phyloP scores from a whole-genome alignment of 37 sponge, comb jelly and placozoan genomes.

The Theonella swinhoei region DNA sequence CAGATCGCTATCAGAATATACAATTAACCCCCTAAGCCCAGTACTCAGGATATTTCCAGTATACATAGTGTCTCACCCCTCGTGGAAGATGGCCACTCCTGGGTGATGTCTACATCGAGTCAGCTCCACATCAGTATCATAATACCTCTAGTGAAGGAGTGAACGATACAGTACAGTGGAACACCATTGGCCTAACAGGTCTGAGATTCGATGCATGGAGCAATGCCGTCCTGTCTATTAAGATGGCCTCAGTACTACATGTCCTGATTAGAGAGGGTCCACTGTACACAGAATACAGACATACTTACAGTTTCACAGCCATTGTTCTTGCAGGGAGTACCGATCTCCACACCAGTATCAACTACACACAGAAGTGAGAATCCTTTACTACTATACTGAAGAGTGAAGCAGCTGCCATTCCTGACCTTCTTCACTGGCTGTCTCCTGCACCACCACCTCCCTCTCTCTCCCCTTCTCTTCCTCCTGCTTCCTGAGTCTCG shows the following conservation, averaged over 20 bases:
- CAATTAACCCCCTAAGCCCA: too few relatives aligned
- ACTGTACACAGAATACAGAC: too few relatives aligned
- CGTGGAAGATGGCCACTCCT: conserved; percentile 93
- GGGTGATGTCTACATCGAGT: conserved; percentile 81
- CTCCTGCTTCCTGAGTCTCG: conserved; percentile 12
- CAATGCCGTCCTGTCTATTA: too few relatives aligned
- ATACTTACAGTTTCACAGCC: conserved; percentile 48
- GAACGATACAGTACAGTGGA: neutral
- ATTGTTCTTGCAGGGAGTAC: conserved; percentile 66
- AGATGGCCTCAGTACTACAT: too few relatives aligned
- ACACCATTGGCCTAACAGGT: neutral
- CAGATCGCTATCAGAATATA: too few relatives aligned
- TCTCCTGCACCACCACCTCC: neutral
- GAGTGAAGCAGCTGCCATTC: too few relatives aligned
- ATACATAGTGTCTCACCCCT: too few relatives aligned
- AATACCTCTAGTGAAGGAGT: conserved; percentile 35
- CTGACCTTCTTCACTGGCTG: neutral
- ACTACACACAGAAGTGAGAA: too few relatives aligned
- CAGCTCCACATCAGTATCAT: conserved; percentile 42
- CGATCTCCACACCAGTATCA: conserved; percentile 24
- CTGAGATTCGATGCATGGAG: neutral
- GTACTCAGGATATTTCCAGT: too few relatives aligned
- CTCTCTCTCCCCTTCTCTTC: conserved; percentile 3
- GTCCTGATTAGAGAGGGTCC: too few relatives aligned
- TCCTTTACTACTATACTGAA: too few relatives aligned